Conservation (phyloP, 2,888 invertebrate genomes). For the Thereva unica region DNA sequence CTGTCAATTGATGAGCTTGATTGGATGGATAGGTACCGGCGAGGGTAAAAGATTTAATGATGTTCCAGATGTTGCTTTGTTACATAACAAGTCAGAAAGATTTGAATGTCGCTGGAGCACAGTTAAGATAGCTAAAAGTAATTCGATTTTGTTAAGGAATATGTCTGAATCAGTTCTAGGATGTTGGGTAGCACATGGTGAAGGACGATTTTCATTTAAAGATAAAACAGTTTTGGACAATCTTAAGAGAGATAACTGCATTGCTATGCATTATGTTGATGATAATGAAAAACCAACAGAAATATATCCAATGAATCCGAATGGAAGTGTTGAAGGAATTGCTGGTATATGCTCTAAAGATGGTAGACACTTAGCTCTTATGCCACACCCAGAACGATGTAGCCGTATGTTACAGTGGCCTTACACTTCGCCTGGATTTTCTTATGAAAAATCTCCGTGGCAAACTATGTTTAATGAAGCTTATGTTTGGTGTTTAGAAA, state of each 20-base stretch:
- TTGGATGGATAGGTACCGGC: constrained; percentile 82
- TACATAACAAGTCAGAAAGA: constrained; percentile 87
- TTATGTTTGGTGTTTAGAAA: constrained; percentile 65
- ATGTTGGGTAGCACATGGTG: constrained; percentile 96
- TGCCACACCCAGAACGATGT: constrained; percentile 98
- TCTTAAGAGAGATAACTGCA: constrained; percentile 64
- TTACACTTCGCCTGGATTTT: constrained; percentile 63
- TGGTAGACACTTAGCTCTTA: constrained; percentile 94
- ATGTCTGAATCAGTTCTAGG: constrained; percentile 90
- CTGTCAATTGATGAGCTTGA: constrained; percentile 91
- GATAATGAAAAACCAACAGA: constrained; percentile 76
- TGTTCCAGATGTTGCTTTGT: constrained; percentile 70
- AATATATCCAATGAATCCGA: constrained; percentile 92
- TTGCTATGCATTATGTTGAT: constrained; percentile 83
- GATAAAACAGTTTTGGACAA: constrained; percentile 59
- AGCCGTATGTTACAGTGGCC: constrained; percentile 91
- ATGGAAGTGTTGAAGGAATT: constrained; percentile 82
- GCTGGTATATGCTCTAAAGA: constrained; percentile 88
- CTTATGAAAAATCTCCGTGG: constrained; percentile 80
- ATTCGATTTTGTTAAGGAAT: constrained; percentile 82
- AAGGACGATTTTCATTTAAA: constrained; percentile 77
- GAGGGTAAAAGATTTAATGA: constrained; percentile 48
- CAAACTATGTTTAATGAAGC: constrained; percentile 90
- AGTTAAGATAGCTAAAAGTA: constrained; percentile 66
- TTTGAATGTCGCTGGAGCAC: constrained; percentile 80